These are phyloP conservation scores for Phenganax subtilis DNA, from an alignment of 92 coral and sea anemone genomes.

Conservation along the genomic window DNA sequence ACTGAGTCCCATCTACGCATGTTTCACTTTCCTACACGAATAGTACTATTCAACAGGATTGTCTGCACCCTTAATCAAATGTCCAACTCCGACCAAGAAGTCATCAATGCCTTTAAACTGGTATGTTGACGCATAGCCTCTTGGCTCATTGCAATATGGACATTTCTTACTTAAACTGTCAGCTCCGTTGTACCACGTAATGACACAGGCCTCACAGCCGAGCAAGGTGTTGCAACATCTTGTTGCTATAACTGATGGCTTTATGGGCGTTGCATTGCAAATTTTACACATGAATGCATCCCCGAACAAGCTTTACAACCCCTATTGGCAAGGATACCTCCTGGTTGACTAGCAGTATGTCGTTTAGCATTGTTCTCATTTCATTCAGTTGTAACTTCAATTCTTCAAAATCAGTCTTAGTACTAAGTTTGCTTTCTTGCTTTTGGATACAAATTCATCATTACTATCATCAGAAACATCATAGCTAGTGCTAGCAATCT, in stretches of 20 bases:
- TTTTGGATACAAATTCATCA: constrained; percentile 42
- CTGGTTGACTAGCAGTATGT: constrained; percentile 53
- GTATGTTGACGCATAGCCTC: constrained; percentile 58
- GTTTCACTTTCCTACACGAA: too few relatives aligned
- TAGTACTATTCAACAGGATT: constrained; percentile 1
- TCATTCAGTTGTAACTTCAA: constrained; percentile 42
- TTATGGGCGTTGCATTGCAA: constrained; percentile 53
- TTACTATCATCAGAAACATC: constrained; percentile 52
- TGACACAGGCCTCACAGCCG: constrained; percentile 61
- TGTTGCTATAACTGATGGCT: constrained; percentile 55
- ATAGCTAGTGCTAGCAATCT: constrained; percentile 34
- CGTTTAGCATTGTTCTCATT: constrained; percentile 49
- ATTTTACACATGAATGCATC: constrained; percentile 66
- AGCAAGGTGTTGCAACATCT: constrained; percentile 57
- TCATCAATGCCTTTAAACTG: constrained; percentile 62
- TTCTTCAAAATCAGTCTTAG: constrained; percentile 40
- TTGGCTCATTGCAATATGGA: constrained; percentile 58
- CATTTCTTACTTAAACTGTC: constrained; percentile 60
- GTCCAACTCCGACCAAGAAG: constrained; percentile 49
- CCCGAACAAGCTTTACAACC: constrained; percentile 48
- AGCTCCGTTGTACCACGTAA: constrained; percentile 56
- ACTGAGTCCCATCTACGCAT: background rate
- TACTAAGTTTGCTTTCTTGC: constrained; percentile 45
- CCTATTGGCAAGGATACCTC: constrained; percentile 58
- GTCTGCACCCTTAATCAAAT: constrained; percentile 27